Percentiles rank a stretch among this genome's conserved stretches.
phyloP scores from a whole-genome alignment of 2,888 invertebrate genomes.

The Drosophila gaucha region DNA sequence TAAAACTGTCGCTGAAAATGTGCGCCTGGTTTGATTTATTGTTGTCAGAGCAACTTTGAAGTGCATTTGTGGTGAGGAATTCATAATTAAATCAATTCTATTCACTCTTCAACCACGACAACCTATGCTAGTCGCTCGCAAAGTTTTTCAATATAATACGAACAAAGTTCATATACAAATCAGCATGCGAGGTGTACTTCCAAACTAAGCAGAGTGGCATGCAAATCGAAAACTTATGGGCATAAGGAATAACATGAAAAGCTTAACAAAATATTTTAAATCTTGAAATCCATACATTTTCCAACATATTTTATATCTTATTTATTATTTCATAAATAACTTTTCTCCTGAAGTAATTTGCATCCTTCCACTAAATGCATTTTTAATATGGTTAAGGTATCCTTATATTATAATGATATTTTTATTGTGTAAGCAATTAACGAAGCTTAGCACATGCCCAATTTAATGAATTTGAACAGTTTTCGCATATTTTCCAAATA shows the following conservation, averaged over 20 bases:
- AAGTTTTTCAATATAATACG: background rate
- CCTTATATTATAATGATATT: too few species aligned
- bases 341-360: too few species aligned
- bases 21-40: constrained; percentile 62
- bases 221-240: constrained; percentile 9
- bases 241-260: background rate
- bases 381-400: too few species aligned
- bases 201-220: background rate
- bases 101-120: constrained; percentile 6
- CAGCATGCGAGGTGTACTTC: constrained; percentile 28
- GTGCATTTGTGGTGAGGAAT: constrained; percentile 71
- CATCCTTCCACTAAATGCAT: too few species aligned
- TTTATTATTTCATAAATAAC: too few species aligned
- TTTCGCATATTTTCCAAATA: constrained; percentile 46
- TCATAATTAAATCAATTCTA: constrained; percentile 46
- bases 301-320: background rate
- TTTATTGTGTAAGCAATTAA: constrained; percentile 9
- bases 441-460: constrained; percentile 5
- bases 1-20: constrained; percentile 65
- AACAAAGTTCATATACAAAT: constrained; percentile 11
- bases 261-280: background rate
- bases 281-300: too few species aligned
- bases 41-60: constrained; percentile 31
- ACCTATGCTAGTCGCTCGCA: background rate
- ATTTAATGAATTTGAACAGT: constrained; percentile 41